These are phyloP conservation scores for Basileuterus tristriatus DNA, from an alignment of 2,797 vertebrate genomes.

Conservation along the genomic window DNA sequence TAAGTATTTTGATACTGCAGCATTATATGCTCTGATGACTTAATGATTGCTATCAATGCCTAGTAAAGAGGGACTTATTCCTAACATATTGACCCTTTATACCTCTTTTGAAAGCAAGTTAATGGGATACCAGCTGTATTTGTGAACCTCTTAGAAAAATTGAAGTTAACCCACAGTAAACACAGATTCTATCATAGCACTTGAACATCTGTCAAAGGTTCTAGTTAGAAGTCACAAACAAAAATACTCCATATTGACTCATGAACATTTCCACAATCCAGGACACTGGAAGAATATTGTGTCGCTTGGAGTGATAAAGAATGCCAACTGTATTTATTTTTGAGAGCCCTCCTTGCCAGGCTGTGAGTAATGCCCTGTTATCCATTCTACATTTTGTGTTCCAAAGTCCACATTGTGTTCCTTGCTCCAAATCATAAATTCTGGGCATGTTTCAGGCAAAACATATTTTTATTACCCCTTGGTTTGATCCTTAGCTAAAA, in stretches of 20 bases:
- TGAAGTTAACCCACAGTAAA: background rate
- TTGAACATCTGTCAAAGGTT: conserved; percentile 25
- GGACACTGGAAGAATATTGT: conserved; percentile 13
- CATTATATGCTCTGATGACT: background rate
- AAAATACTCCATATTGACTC: conserved; percentile 48
- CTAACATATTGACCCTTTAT: background rate
- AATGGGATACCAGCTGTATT: background rate
- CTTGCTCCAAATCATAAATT: conserved; percentile 61
- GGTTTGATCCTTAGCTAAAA: conserved; percentile 35
- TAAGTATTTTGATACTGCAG: background rate
- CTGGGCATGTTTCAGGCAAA: background rate
- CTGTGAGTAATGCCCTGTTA: conserved; percentile 1
- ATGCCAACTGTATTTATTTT: conserved; percentile 66
- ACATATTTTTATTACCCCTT: conserved; percentile 27
- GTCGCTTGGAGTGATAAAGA: conserved; percentile 53
- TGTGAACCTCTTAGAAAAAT: background rate
- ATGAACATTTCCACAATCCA: conserved; percentile 22
- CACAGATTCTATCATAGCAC: background rate
- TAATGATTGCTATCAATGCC: background rate
- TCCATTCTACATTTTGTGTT: conserved; percentile 49
- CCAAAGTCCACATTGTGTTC: conserved; percentile 45
- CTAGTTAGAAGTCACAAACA: conserved; percentile 5
- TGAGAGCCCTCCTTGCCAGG: background rate
- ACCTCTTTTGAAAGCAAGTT: background rate
- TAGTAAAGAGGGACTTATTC: background rate